These are phyloP conservation scores for Aplysia californica DNA, from an alignment of 1,140 invertebrate species.

Conservation along the genomic window DNA sequence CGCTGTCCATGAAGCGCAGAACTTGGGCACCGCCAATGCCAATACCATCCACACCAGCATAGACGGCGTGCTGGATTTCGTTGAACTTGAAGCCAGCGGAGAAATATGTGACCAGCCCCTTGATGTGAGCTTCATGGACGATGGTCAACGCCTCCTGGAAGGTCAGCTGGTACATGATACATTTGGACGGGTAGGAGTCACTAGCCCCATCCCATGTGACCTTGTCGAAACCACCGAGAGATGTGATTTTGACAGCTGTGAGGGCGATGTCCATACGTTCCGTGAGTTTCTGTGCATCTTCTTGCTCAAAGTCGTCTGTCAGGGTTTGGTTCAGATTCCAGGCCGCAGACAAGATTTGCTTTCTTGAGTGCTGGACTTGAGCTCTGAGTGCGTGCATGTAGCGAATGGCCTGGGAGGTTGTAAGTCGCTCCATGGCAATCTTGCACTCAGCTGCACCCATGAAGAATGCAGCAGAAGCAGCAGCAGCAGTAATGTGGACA, in stretches of 20 bases:
- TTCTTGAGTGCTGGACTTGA: constrained; percentile 40
- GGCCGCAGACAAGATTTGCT: constrained; percentile 45
- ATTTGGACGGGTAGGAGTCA: constrained; percentile 46
- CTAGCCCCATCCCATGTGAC: constrained; percentile 47
- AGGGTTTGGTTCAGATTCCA: constrained; percentile 52
- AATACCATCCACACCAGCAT: constrained; percentile 45
- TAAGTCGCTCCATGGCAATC: constrained; percentile 46
- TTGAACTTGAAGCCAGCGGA: constrained; percentile 50
- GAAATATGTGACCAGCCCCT: constrained; percentile 47
- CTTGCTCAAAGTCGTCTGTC: constrained; percentile 37
- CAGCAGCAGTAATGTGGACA: constrained; percentile 43
- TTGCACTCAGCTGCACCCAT: constrained; percentile 48
- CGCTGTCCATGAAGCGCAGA: constrained; percentile 43
- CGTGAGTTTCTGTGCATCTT: constrained; percentile 10
- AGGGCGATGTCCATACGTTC: constrained; percentile 44
- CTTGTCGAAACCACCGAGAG: constrained; percentile 46
- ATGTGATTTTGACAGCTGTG: constrained; percentile 45
- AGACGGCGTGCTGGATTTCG: constrained; percentile 49
- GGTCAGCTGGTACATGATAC: constrained; percentile 51
- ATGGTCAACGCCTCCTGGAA: constrained; percentile 47
- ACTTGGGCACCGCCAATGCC: constrained; percentile 48
- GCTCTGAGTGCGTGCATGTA: constrained; percentile 45
- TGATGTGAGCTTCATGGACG: constrained; percentile 45
- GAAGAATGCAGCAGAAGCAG: constrained; percentile 45
- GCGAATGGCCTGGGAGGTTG: constrained; percentile 41